Base-by-base conservation (phyloP, 2,888 invertebrate genomes). In the Cerceris rybyensis region DNA sequence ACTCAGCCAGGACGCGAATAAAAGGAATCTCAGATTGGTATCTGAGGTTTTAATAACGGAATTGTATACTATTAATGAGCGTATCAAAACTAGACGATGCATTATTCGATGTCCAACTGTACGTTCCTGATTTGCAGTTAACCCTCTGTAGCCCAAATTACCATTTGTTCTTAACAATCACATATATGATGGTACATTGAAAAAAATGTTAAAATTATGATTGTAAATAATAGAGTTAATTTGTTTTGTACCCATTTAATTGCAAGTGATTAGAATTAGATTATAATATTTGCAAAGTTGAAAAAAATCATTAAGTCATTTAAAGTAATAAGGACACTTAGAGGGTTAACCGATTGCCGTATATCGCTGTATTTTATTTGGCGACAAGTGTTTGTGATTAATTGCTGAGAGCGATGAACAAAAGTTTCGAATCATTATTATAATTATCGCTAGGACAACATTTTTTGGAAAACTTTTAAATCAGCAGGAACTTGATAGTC, bases 81-180 rank as follows among this genome's bases (percentile, higher is more conserved):
- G 74, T 74, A 59, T 66, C 39, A 67, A 42, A 81, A 52, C 64
- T 71, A 74, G 73, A 73, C 59, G 77, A 77, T 65, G 55, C 82
- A 70, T 28, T 28, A 28, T 72, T 81, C 69, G 68, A 73, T 73
- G 70, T 83, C 67, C 69, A 61, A 80, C 70, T 75, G 70, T 64
- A 64, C 67, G 72, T 76, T 78, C 68, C 76, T 67, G 78, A 75
- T 78, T 68, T 52, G 76, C 76, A 76, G 76, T 76, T 78, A 75
- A 78, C 75, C 8, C 46, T 8, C 8, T 46, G 8, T 6, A 11
- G 46, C 5, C 13, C 4, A 28, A 28, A 13, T 16, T 8, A 6
- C 6, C 54, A 6, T 54, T 28, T 28, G 28, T 28, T 28, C 28
- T 28, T 28, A 28, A 28, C 1, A 4, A 28, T 28, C 28, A 28